phyloP scores from a whole-genome alignment of 2,113 vertebrate genomes.

The Heloderma charlesbogerti region DNA sequence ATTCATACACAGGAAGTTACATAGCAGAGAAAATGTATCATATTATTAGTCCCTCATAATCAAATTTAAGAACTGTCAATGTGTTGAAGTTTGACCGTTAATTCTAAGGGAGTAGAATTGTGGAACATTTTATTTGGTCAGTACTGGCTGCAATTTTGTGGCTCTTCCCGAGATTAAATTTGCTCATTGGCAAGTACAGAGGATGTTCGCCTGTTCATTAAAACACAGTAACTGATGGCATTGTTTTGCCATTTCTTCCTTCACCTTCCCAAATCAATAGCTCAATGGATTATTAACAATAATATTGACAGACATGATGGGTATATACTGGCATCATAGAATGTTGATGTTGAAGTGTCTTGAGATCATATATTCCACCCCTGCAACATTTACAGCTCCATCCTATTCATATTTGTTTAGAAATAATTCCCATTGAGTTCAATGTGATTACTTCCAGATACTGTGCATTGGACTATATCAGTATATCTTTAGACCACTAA shows the following conservation, averaged over 20 bases:
- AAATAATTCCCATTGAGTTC: not conserved
- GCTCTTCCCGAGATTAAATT: not conserved
- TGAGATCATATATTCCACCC: too few species aligned
- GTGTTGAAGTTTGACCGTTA: not conserved
- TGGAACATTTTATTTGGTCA: not conserved
- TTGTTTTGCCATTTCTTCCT: not conserved
- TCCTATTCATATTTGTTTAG: not conserved
- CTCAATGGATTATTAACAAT: not conserved
- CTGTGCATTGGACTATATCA: not conserved
- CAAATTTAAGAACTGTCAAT: not conserved
- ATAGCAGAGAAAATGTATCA: not conserved
- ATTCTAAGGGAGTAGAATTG: not conserved
- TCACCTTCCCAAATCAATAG: not conserved
- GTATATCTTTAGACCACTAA: not conserved
- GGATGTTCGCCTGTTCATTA: not conserved
- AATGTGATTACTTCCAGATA: not conserved
- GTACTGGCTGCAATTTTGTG: not conserved
- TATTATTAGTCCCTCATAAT: not conserved
- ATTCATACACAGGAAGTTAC: not conserved
- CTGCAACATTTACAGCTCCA: not conserved
- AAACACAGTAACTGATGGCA: not conserved
- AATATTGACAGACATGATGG: not conserved
- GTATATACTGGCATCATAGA: not conserved
- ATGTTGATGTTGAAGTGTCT: too few species aligned
- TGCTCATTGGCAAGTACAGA: not conserved